A percentile compares a stretch with the other conserved stretches of the same genome.
Conservation (phyloP, 2,113 vertebrate species). For the Sinocyclocheilus maitianheensis region DNA sequence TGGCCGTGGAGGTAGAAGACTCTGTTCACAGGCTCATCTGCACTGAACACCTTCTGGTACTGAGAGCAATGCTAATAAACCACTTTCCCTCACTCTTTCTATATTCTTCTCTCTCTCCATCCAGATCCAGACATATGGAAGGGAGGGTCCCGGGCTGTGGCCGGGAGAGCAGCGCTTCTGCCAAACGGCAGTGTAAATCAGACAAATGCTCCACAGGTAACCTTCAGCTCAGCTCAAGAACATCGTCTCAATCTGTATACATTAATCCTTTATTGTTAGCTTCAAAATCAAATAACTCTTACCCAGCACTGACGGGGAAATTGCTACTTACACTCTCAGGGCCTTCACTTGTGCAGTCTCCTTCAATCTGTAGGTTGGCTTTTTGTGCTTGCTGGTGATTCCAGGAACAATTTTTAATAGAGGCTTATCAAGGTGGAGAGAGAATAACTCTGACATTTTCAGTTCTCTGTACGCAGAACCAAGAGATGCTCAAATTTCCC, state of each 20-base stretch:
- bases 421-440: constrained; percentile 54
- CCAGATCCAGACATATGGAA: constrained; percentile 15
- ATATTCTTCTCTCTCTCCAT: not conserved
- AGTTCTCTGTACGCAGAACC: constrained; percentile 46
- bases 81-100: not conserved
- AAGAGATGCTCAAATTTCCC: constrained; percentile 29
- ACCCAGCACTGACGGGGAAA: constrained; percentile 62
- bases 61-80: constrained; percentile 63
- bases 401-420: constrained; percentile 57
- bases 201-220: constrained; percentile 58
- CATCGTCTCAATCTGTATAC: constrained; percentile 66
- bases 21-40: constrained; percentile 49
- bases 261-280: constrained; percentile 65
- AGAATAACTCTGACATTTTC: constrained; percentile 50
- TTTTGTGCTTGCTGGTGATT: constrained; percentile 25
- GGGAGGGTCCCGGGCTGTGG: constrained; percentile 3
- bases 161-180: not conserved
- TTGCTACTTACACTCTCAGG: constrained; percentile 54
- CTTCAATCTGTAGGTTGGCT: constrained; percentile 42
- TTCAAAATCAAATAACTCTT: constrained; percentile 66
- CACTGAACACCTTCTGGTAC: constrained; percentile 49
- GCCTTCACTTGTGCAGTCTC: constrained; percentile 37
- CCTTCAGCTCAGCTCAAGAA: constrained; percentile 64
- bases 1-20: constrained; percentile 13
- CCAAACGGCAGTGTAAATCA: constrained; percentile 54